Evolutionary conservation across 2,888 invertebrate genomes (phyloP).

Genomic region (Folsomia manolachei): DNA sequence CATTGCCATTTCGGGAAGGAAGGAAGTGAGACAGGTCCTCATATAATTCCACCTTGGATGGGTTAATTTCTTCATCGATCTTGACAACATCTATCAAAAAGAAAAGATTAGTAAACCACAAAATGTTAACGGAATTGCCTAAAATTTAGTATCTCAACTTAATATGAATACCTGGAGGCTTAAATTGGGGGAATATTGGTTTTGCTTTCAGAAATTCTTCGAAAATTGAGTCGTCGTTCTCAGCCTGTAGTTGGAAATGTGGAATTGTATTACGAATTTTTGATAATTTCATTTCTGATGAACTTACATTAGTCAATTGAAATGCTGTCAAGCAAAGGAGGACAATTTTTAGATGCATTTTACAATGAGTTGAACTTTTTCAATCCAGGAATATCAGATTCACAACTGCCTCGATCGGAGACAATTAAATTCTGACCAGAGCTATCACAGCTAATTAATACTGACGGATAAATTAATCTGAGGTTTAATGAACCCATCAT

Average conservation of each 20-base stretch:
- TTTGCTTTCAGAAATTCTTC: constrained; percentile 39
- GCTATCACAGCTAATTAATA: too few relatives aligned
- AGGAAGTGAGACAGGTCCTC: constrained; percentile 38
- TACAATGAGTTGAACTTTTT: too few relatives aligned
- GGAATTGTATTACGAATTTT: too few relatives aligned
- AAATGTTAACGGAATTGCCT: neutral
- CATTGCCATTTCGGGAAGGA: constrained; percentile 23
- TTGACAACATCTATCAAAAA: constrained; percentile 32
- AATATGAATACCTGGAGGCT: too few relatives aligned
- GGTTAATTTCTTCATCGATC: constrained; percentile 33
- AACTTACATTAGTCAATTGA: constrained; percentile 26
- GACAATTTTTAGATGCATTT: neutral
- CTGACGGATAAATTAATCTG: too few relatives aligned
- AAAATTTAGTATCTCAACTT: too few relatives aligned
- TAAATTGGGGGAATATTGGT: constrained; percentile 44
- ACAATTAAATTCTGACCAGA: too few relatives aligned
- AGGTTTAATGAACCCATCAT: too few relatives aligned
- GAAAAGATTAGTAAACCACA: too few relatives aligned
- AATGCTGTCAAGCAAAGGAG: constrained; percentile 18
- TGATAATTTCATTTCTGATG: too few relatives aligned
- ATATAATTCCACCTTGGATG: constrained; percentile 34
- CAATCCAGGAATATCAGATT: too few relatives aligned
- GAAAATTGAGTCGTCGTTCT: constrained; percentile 29
- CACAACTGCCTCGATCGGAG: too few relatives aligned
- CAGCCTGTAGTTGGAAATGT: neutral